A percentile compares a stretch with the other conserved stretches of the same genome.
phyloP scores from a whole-genome alignment of 2,113 vertebrate genomes.

The Rhabdomys dilectus region DNA sequence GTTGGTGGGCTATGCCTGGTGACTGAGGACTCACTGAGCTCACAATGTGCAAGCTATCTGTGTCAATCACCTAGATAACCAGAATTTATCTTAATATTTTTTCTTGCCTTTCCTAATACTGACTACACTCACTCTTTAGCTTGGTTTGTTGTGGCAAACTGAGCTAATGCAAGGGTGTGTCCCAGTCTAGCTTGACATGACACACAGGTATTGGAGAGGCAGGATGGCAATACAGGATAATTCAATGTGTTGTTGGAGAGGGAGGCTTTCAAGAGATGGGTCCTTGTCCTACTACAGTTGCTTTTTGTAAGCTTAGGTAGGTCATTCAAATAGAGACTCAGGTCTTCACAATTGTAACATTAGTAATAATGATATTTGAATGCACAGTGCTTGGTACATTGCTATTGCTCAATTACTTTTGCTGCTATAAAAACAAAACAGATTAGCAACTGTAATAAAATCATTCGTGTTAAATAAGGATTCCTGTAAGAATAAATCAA shows the following conservation, averaged over 20 bases:
- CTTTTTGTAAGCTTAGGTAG: slow-evolving; percentile 20
- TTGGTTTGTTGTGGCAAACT: not conserved
- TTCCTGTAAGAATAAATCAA: not conserved
- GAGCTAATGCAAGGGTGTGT: not conserved
- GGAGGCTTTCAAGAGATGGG: not conserved
- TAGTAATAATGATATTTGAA: not conserved
- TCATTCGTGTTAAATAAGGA: slow-evolving; percentile 2
- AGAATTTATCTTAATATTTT: not conserved
- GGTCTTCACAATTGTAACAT: not conserved
- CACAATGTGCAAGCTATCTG: not conserved
- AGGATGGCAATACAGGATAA: not conserved
- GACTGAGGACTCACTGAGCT: slow-evolving; percentile 1
- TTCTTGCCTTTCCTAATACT: not conserved
- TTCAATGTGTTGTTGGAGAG: not conserved
- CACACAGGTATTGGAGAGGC: not conserved
- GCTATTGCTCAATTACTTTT: not conserved
- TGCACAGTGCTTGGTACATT: not conserved
- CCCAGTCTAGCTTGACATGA: not conserved
- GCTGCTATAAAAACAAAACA: not conserved
- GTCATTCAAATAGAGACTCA: not conserved
- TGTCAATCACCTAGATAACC: not conserved
- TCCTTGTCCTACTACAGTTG: not conserved
- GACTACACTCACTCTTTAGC: not conserved
- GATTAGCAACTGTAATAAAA: not conserved
- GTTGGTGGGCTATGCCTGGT: not conserved